Percentiles rank a stretch among this genome's conserved stretches.
phyloP scores from a whole-genome alignment of 1,140 invertebrate genomes.

The Leptinotarsa lineolata region DNA sequence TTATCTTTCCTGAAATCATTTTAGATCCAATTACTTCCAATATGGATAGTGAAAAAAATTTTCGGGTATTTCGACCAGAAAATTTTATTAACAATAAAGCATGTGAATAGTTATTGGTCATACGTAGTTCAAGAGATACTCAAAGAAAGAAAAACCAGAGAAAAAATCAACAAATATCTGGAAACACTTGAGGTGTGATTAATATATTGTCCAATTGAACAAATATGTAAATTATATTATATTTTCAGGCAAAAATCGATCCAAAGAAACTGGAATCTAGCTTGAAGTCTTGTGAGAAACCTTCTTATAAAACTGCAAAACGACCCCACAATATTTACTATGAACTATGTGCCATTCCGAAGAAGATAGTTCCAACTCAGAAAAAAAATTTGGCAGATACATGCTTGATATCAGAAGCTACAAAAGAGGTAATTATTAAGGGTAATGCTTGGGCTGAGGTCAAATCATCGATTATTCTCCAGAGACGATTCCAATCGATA shows the following conservation, averaged over 20 bases:
- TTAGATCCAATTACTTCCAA: slow-evolving; percentile 36
- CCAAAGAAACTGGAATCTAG: not conserved
- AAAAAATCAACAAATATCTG: slow-evolving; percentile 25
- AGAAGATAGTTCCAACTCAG: slow-evolving; percentile 10
- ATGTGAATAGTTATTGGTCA: slow-evolving; percentile 38
- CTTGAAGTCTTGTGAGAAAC: slow-evolving; percentile 13
- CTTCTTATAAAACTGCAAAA: slow-evolving; percentile 4
- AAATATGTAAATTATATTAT: slow-evolving; percentile 12
- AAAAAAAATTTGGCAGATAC: slow-evolving; percentile 7
- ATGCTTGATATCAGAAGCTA: not conserved
- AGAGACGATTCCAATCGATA: no score
- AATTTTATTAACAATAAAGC: slow-evolving; percentile 34
- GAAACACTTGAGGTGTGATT: slow-evolving; percentile 27
- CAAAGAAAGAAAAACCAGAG: slow-evolving; percentile 32
- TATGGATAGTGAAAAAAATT: slow-evolving; percentile 42
- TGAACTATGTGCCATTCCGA: slow-evolving; percentile 13
- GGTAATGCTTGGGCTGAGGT: not conserved
- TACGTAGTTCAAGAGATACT: slow-evolving; percentile 30
- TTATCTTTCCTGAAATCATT: not conserved
- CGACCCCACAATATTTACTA: not conserved
- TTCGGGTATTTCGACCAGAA: slow-evolving; percentile 37
- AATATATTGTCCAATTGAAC: not conserved
- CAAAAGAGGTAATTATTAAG: slow-evolving; percentile 10
- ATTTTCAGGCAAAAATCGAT: slow-evolving; percentile 22
- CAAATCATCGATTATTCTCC: no score